phyloP scores from a whole-genome alignment of 2,888 invertebrate species.

The Diogma glabrata region DNA sequence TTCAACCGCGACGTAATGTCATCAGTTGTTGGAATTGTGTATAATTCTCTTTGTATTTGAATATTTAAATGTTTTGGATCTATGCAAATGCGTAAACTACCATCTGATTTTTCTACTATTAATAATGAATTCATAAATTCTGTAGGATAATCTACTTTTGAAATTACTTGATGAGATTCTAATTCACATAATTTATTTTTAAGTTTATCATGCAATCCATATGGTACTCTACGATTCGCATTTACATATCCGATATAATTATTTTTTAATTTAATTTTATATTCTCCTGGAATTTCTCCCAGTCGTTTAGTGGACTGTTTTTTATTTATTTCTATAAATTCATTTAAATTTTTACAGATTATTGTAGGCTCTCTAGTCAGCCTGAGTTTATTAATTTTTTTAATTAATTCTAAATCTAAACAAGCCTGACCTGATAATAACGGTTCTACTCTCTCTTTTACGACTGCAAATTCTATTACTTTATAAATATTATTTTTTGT shows the following conservation, averaged over 20 bases:
- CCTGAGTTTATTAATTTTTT: not conserved
- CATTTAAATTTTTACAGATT: not conserved
- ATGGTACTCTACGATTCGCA: not conserved
- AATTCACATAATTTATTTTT: slow-evolving; percentile 3
- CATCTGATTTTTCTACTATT: slow-evolving; percentile 20
- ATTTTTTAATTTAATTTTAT: not conserved
- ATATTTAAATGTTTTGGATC: slow-evolving; percentile 22
- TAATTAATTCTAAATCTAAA: not conserved
- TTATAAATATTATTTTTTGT: not conserved
- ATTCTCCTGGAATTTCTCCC: not conserved
- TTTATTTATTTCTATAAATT: not conserved
- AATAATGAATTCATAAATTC: slow-evolving; percentile 21
- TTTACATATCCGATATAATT: not conserved
- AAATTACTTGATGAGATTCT: slow-evolving; percentile 17
- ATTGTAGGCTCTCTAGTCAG: not conserved
- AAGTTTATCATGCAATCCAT: not conserved
- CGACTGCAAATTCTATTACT: not conserved
- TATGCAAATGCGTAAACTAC: slow-evolving; percentile 18
- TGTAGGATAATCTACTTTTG: slow-evolving; percentile 19
- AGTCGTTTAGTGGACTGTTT: not conserved
- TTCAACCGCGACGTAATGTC: slow-evolving; percentile 18
- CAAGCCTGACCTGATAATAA: not conserved
- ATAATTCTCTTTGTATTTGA: slow-evolving; percentile 22
- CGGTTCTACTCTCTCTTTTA: not conserved
- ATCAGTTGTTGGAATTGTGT: slow-evolving; percentile 22